Base-by-base conservation (phyloP, 2,113 vertebrate genomes). In the Notechis scutatus region DNA sequence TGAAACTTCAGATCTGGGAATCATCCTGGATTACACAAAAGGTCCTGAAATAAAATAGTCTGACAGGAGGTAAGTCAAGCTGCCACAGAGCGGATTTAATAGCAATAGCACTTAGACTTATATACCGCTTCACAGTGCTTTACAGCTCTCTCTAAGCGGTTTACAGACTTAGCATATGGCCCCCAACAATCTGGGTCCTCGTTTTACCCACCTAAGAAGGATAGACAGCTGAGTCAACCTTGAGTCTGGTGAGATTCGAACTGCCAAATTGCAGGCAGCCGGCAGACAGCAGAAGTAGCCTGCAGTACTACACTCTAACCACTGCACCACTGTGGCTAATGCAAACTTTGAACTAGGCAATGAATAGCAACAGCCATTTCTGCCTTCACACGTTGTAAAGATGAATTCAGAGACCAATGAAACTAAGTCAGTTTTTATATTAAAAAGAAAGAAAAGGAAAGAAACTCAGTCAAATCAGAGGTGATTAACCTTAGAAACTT, bases 1-100 rank as follows among this genome's bases (percentile, higher is more conserved):
- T 69, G 3, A 26, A 55, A 39, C 1, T 9, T n/a, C 11, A 34
- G 12, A 10, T n/a, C n/a, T 64, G 50, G 18, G 15, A 26, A 15
- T 86, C 55, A 54, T 39, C 14, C 21, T n/a, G 45, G 0, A 50
- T 0, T 42, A 0, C 39, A 11, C 15, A 14, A 0, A 0, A 0
- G 10, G 18, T 50, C 2, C 39, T 0, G 69, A 52, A 15, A 14
- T 0, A 87, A 87, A 64, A n/a, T 14, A 39, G 42, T 39, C 8
- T 92, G 57, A 21, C 86, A 91, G 8, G 18, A 47, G 47, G 12
- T 39, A 29, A 47, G 29, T 8, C 20, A 12, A 56, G 34, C 29
- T 29, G 23, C 50, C 34, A 47, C 0, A 47, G 23, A 39, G 6
- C 21, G 52, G 39, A 6, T 92, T 87, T 15, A 20, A 59, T 59